Conservation (phyloP, 2,797 vertebrate species). For the Pyrocephalus nanus region DNA sequence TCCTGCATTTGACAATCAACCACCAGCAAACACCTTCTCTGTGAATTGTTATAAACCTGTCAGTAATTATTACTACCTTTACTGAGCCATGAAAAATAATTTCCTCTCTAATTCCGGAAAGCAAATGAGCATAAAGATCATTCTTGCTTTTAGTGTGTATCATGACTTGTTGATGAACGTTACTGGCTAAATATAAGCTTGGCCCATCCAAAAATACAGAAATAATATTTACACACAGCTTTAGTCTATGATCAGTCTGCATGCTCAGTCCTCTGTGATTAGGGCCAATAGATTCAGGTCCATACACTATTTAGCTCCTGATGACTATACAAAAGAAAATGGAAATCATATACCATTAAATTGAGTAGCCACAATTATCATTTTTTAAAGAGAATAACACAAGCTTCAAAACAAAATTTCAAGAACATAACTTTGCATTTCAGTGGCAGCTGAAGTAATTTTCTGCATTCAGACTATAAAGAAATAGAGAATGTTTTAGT, state of each 20-base stretch:
- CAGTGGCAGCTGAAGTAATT: neutral
- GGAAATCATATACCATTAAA: neutral
- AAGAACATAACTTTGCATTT: neutral
- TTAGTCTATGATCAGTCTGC: neutral
- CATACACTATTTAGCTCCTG: neutral
- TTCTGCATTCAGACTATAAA: neutral
- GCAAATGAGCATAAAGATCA: slow-evolving; percentile 25
- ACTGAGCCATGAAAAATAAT: slow-evolving; percentile 59
- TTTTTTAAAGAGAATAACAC: neutral
- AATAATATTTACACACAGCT: neutral
- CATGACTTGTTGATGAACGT: neutral
- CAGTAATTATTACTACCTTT: slow-evolving; percentile 48
- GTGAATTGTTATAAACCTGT: slow-evolving; percentile 10
- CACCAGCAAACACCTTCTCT: neutral
- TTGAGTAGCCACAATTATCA: neutral
- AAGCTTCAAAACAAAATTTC: neutral
- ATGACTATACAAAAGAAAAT: neutral
- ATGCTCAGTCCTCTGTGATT: neutral
- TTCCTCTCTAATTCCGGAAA: slow-evolving; percentile 50
- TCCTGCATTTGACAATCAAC: neutral
- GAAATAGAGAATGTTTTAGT: neutral
- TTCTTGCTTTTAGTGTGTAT: neutral
- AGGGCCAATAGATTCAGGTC: neutral
- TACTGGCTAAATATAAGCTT: neutral
- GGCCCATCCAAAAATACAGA: neutral